These are phyloP conservation scores for Pseudococcus viburni DNA, from an alignment of 2,888 invertebrate species.

Conservation along the genomic window DNA sequence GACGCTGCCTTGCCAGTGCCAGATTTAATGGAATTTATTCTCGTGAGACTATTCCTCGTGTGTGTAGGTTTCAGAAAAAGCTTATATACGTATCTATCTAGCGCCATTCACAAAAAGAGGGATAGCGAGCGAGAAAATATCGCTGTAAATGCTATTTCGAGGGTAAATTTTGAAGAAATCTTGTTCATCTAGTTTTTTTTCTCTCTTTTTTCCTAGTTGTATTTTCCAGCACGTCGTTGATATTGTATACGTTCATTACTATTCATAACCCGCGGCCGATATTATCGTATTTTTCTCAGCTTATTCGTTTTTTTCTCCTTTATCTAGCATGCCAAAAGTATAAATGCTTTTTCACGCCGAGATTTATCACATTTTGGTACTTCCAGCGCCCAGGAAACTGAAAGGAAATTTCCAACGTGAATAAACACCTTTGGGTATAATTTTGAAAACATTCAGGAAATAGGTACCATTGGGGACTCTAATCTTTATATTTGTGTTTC, in stretches of 20 bases:
- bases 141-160: constrained; percentile 21
- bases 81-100: constrained; percentile 32
- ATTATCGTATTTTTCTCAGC: constrained; percentile 34
- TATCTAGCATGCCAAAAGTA: not conserved
- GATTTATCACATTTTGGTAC: not conserved
- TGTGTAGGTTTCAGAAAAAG: constrained; percentile 42
- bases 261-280: constrained; percentile 38
- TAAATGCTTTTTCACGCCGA: constrained; percentile 8
- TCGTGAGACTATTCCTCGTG: constrained; percentile 14
- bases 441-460: not conserved
- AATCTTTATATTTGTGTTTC: no score
- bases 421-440: not conserved
- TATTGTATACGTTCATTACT: constrained; percentile 10
- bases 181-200: not conserved
- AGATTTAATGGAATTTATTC: constrained; percentile 44
- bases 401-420: not conserved
- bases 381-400: not conserved
- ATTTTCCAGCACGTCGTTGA: constrained; percentile 1
- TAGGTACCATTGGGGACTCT: no score
- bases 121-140: not conserved
- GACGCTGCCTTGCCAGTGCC: not conserved
- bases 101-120: not conserved
- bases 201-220: not conserved
- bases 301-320: constrained; percentile 17
- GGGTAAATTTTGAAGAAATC: constrained; percentile 21